phyloP scores from a whole-genome alignment of 2,888 invertebrate genomes.

The Melinaea marsaeus region DNA sequence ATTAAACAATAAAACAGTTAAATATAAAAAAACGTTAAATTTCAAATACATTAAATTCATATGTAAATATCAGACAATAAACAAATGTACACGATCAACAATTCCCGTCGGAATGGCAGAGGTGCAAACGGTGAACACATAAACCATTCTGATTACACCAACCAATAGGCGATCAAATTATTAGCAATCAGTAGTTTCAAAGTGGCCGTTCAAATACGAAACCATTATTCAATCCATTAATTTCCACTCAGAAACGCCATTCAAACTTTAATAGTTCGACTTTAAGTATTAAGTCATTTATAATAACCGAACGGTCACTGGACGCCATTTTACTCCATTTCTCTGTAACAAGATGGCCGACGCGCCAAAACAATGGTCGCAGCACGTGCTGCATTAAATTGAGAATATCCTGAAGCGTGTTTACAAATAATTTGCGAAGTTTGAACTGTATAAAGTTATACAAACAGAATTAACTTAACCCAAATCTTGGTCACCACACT shows the following conservation, averaged over 20 bases:
- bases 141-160: conserved; percentile 24
- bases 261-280: conserved; percentile 58
- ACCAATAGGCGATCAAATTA: conserved; percentile 22
- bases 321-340: conserved; percentile 46
- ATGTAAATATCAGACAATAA: too few species aligned
- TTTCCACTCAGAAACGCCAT: conserved; percentile 47
- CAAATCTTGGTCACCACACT: conserved; percentile 35
- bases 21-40: too few species aligned
- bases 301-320: conserved; percentile 47
- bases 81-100: too few species aligned
- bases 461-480: conserved; percentile 45
- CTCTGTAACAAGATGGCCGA: conserved; percentile 46
- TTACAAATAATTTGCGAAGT: conserved; percentile 52
- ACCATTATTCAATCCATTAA: conserved; percentile 59
- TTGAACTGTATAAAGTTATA: conserved; percentile 41
- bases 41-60: too few species aligned
- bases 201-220: conserved; percentile 38
- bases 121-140: conserved; percentile 28
- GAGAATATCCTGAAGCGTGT: conserved; percentile 50
- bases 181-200: conserved; percentile 18
- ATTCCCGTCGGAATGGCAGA: conserved; percentile 15
- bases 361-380: conserved; percentile 40
- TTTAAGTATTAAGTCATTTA: conserved; percentile 67
- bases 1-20: too few species aligned
- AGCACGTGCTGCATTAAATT: conserved; percentile 51